A percentile compares a stretch with the other conserved stretches of the same genome.
These are phyloP conservation scores for Azemiops feae DNA, from an alignment of 2,113 vertebrate genomes.

Conservation along the genomic window DNA sequence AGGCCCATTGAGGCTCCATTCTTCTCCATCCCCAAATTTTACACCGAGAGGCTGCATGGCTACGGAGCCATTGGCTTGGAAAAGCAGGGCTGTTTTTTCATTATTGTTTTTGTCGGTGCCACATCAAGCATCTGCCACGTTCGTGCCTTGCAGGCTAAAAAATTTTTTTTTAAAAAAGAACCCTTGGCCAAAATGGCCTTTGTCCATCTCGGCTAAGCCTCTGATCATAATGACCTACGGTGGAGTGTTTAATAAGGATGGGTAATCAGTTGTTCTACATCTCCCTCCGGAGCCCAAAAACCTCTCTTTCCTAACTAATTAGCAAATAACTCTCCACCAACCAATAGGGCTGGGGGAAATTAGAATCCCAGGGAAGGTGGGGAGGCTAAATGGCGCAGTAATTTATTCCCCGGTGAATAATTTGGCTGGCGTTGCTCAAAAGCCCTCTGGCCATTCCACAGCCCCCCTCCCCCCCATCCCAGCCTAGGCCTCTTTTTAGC, in stretches of 20 bases:
- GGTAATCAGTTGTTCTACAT: slow-evolving; percentile 20
- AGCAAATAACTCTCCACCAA: slow-evolving; percentile 17
- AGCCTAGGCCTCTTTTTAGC: neutral
- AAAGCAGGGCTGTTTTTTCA: neutral
- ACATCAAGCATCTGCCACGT: neutral
- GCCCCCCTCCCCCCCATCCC: neutral
- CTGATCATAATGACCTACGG: slow-evolving; percentile 3
- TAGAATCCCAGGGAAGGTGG: neutral
- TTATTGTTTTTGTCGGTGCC: neutral
- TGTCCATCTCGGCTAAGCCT: neutral
- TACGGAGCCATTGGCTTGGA: neutral
- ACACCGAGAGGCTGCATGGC: neutral
- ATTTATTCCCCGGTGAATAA: slow-evolving; percentile 24
- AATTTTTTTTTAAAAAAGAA: neutral
- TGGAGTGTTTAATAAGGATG: slow-evolving; percentile 3
- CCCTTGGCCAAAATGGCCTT: neutral
- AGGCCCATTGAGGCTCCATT: neutral
- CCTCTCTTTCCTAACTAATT: slow-evolving; percentile 31
- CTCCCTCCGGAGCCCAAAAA: slow-evolving; percentile 6
- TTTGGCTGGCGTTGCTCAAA: slow-evolving; percentile 5
- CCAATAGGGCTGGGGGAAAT: neutral
- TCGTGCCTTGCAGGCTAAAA: too few relatives aligned
- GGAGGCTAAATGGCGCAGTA: slow-evolving; percentile 1
- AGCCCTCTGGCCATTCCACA: neutral
- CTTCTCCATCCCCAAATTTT: neutral